phyloP scores from a whole-genome alignment of 2,888 invertebrate species.

The Chrysodeixis includens region DNA sequence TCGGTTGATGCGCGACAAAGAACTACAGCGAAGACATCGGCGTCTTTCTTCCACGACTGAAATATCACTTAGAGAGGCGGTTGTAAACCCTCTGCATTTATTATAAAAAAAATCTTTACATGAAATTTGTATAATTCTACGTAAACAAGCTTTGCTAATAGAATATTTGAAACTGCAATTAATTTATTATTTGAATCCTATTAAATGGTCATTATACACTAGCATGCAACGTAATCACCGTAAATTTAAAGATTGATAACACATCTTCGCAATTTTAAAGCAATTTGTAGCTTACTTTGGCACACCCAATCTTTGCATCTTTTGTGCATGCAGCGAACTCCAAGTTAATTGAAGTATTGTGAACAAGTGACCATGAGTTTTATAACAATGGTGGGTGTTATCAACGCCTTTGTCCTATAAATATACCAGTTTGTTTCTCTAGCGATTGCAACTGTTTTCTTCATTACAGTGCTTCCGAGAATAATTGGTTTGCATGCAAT shows the following conservation, averaged over 20 bases:
- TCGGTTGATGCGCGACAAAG: too few relatives aligned
- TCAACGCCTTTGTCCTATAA: constrained; percentile 16
- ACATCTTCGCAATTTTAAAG: constrained; percentile 22
- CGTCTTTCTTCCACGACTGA: too few relatives aligned
- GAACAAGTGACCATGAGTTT: constrained; percentile 22
- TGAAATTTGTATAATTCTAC: too few relatives aligned
- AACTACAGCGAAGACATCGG: too few relatives aligned
- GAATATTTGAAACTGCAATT: too few relatives aligned
- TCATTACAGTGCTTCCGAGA: constrained; percentile 2
- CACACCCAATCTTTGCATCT: constrained; percentile 43
- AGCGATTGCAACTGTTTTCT: constrained; percentile 3
- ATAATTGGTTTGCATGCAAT: constrained; percentile 10
- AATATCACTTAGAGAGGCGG: too few relatives aligned
- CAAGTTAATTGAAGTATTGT: constrained; percentile 24
- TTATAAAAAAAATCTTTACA: too few relatives aligned
- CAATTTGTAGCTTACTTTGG: constrained; percentile 46
- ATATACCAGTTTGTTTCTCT: constrained; percentile 19
- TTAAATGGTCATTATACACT: constrained; percentile 31
- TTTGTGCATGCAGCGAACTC: constrained; percentile 51
- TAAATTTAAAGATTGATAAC: constrained; percentile 41
- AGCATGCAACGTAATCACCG: constrained; percentile 48
- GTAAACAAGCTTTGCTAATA: too few relatives aligned
- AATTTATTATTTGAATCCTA: too few relatives aligned
- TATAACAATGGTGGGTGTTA: constrained; percentile 27
- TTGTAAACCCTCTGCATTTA: too few relatives aligned